Conservation (phyloP, 2,888 invertebrate genomes). For the Parelbella ahira region DNA sequence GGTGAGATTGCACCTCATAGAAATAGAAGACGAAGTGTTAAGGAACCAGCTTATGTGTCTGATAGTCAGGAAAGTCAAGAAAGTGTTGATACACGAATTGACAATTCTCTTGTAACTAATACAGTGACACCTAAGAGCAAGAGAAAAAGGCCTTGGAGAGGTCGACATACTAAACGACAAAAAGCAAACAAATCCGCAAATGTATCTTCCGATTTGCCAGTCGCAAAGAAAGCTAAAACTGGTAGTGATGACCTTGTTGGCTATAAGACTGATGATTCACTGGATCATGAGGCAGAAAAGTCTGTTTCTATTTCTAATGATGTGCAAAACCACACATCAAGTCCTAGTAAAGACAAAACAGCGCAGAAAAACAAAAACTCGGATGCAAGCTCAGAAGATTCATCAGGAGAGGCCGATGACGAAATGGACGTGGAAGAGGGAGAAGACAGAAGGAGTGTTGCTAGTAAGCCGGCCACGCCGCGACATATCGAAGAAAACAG, state of each 20-base stretch:
- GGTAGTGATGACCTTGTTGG: constrained; percentile 40
- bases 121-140: constrained; percentile 54
- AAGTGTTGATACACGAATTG: constrained; percentile 40
- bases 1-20: constrained; percentile 39
- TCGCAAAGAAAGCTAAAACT: constrained; percentile 56
- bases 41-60: constrained; percentile 53
- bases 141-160: constrained; percentile 75
- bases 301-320: constrained; percentile 30
- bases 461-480: constrained; percentile 62
- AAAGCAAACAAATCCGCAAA: constrained; percentile 42
- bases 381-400: constrained; percentile 80
- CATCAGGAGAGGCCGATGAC: constrained; percentile 84
- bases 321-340: constrained; percentile 35
- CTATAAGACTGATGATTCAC: constrained; percentile 55
- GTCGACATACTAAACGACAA: constrained; percentile 62
- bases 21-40: constrained; percentile 49
- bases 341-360: constrained; percentile 41
- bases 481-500: constrained; percentile 61
- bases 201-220: constrained; percentile 44
- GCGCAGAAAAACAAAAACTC: constrained; percentile 60
- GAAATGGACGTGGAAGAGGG: constrained; percentile 84
- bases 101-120: constrained; percentile 40
- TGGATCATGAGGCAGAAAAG: constrained; percentile 41
- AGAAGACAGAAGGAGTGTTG: constrained; percentile 61
- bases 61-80: constrained; percentile 73